phyloP scores from a whole-genome alignment of 2,113 vertebrate genomes.

The Melospiza melodia region DNA sequence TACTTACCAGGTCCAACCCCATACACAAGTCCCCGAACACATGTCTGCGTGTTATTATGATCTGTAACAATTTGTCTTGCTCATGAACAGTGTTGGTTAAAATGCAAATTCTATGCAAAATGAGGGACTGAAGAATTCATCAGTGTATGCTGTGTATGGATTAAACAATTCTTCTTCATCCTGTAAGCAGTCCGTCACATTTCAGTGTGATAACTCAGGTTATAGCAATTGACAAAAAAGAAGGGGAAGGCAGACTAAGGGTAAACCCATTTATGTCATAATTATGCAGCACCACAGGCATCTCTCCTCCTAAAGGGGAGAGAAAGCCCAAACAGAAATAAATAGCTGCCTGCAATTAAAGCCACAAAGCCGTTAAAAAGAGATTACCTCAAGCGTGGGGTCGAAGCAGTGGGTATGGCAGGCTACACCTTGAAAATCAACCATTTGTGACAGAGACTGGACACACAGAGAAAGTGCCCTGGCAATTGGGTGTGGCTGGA shows the following conservation, averaged over 20 bases:
- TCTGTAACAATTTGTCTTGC: background rate
- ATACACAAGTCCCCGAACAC: background rate
- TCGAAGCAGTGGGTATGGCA: background rate
- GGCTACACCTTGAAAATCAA: background rate
- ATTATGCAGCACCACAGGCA: background rate
- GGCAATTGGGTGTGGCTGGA: conserved; percentile 41
- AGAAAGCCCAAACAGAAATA: background rate
- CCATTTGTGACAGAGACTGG: background rate
- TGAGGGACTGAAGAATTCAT: background rate
- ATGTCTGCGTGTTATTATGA: background rate
- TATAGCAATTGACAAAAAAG: background rate
- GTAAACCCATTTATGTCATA: background rate
- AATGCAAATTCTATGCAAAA: background rate
- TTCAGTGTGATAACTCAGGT: background rate
- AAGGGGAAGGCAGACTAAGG: no score
- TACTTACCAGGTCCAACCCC: background rate
- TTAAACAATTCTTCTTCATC: background rate
- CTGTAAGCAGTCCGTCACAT: background rate
- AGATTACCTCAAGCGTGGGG: background rate
- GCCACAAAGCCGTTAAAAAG: background rate
- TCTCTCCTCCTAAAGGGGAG: background rate
- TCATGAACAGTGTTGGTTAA: background rate
- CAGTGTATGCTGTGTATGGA: background rate
- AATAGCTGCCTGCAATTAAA: background rate
- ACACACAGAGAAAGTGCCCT: background rate